These are phyloP conservation scores for Marcusenius ussheri DNA, from an alignment of 2,113 vertebrate species.

Conservation along the genomic window DNA sequence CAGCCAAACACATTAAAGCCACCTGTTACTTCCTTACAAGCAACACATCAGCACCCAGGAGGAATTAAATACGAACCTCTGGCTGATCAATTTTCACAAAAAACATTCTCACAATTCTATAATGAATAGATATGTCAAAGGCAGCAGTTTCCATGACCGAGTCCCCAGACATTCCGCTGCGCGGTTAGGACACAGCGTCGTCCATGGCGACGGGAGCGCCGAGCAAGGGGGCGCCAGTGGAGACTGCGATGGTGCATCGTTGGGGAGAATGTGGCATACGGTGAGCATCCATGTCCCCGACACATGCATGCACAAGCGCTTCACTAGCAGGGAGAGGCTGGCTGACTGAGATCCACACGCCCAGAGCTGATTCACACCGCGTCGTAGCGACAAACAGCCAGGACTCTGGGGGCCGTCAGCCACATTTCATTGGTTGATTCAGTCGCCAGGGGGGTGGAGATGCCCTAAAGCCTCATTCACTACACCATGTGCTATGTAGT, in stretches of 20 bases:
- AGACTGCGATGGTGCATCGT: neutral
- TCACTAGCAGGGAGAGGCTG: neutral
- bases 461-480: neutral
- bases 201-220: neutral
- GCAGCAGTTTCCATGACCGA: neutral
- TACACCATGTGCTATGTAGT: neutral
- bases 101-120: neutral
- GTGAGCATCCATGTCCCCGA: slow-evolving; percentile 8
- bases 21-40: neutral
- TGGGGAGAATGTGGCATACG: neutral
- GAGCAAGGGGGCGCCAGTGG: neutral
- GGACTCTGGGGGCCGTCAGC: neutral
- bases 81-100: neutral
- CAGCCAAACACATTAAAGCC: neutral
- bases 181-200: neutral
- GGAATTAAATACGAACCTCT: neutral
- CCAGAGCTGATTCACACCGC: neutral
- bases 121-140: neutral
- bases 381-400: neutral
- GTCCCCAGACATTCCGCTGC: neutral
- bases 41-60: neutral
- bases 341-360: neutral
- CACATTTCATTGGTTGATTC: neutral
- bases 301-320: neutral
- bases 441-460: neutral